Evolutionary conservation across 2,888 invertebrate genomes (phyloP).

Genomic region (Agrilus biguttatus): DNA sequence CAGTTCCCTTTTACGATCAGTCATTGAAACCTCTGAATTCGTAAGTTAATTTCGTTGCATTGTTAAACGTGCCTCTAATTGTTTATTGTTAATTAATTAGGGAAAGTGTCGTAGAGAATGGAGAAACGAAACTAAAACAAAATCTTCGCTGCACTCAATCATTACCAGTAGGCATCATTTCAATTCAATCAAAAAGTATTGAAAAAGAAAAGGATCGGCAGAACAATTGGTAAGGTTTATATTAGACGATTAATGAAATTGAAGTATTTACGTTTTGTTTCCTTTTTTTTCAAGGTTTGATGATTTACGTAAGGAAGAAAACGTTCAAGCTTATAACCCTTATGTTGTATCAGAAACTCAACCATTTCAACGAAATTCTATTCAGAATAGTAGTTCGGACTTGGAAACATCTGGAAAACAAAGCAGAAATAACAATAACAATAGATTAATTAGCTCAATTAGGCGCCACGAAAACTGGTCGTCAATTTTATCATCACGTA

Average conservation of each 20-base stretch:
- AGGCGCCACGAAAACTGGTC: slow-evolving; percentile 21
- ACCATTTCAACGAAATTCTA: too few species aligned
- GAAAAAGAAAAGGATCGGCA: slow-evolving; percentile 6
- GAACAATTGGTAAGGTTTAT: slow-evolving; percentile 7
- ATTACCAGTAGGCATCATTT: slow-evolving; percentile 27
- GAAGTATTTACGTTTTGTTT: not conserved
- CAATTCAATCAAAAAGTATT: slow-evolving; percentile 11
- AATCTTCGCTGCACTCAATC: slow-evolving; percentile 31
- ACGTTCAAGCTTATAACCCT: too few species aligned
- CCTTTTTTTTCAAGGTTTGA: slow-evolving; percentile 23
- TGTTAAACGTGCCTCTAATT: not conserved
- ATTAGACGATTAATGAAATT: too few species aligned
- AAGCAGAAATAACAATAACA: slow-evolving; percentile 14
- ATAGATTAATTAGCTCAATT: slow-evolving; percentile 4
- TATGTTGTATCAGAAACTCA: too few species aligned
- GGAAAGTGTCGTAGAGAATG: slow-evolving; percentile 43
- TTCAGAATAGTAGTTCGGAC: too few species aligned
- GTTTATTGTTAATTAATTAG: slow-evolving; percentile 20
- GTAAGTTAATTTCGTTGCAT: not conserved
- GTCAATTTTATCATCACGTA: slow-evolving; percentile 22
- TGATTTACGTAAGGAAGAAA: slow-evolving; percentile 12
- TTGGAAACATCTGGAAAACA: too few species aligned
- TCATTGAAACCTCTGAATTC: not conserved
- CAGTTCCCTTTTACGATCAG: not conserved
- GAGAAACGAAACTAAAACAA: slow-evolving; percentile 32